These are phyloP conservation scores for Mimumesa dahlbomi DNA, from an alignment of 2,888 invertebrate genomes.

Conservation along the genomic window DNA sequence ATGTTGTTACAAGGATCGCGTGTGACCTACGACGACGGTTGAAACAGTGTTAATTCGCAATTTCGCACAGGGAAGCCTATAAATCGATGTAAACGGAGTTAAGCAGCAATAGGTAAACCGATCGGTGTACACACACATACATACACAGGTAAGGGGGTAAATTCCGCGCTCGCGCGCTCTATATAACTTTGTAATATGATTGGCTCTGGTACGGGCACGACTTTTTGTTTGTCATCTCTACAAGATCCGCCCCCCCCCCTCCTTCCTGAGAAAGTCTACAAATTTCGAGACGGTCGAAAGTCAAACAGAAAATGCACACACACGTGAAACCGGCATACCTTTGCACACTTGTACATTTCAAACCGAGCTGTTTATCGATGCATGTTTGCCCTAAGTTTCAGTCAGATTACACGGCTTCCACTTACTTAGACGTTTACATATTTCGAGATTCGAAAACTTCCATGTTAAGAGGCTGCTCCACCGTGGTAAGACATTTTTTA, in stretches of 20 bases:
- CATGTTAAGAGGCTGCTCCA: no score
- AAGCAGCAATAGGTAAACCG: constrained; percentile 49
- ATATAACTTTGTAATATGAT: constrained; percentile 44
- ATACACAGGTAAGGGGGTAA: constrained; percentile 48
- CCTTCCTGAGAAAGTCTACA: constrained; percentile 20
- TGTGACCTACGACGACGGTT: constrained; percentile 25
- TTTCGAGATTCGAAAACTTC: no score
- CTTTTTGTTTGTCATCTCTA: constrained; percentile 29
- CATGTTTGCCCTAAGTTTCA: no score
- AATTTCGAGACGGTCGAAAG: constrained; percentile 18
- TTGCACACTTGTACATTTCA: no score
- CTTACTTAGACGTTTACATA: no score
- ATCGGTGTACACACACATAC: constrained; percentile 33
- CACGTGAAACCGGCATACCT: no score
- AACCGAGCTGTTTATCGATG: no score
- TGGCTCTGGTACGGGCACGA: constrained; percentile 40
- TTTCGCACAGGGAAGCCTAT: constrained; percentile 57
- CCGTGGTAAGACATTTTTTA: no score
- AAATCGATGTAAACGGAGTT: constrained; percentile 52
- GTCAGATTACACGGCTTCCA: no score
- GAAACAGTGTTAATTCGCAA: constrained; percentile 52
- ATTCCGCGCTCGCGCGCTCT: constrained; percentile 39
- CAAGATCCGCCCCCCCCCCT: constrained; percentile 10
- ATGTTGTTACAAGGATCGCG: constrained; percentile 40
- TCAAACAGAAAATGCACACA: no score